A percentile compares a stretch with the other conserved stretches of the same genome.
Evolutionary conservation across 2,113 vertebrate genomes (phyloP).

Genomic region (Pollachius pollachius): DNA sequence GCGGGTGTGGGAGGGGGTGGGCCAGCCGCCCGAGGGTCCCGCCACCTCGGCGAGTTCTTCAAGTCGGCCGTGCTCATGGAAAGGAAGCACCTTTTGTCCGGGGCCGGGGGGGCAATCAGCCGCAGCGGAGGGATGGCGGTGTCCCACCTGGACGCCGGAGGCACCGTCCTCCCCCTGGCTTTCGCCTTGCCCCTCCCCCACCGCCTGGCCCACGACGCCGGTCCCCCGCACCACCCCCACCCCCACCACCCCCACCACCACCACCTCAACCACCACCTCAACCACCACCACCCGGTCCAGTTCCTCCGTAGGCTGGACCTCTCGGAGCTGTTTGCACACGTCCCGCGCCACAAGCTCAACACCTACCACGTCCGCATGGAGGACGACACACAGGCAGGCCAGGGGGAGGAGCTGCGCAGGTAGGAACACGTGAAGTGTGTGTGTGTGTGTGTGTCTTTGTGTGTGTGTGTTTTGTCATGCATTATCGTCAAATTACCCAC

Average conservation of each 20-base stretch:
- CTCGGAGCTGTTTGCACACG: constrained; percentile 90
- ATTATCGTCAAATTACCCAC: too few relatives aligned
- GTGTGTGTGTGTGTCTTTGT: too few relatives aligned
- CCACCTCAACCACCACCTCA: constrained; percentile 57
- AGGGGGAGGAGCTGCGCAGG: constrained; percentile 93
- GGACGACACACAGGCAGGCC: constrained; percentile 94
- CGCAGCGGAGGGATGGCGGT: constrained; percentile 70
- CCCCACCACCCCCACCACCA: constrained; percentile 68
- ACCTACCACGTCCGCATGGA: constrained; percentile 98
- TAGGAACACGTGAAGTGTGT: constrained; percentile 10
- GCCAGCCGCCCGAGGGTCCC: constrained; percentile 81
- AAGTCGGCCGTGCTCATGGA: constrained; percentile 94
- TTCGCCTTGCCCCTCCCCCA: constrained; percentile 72
- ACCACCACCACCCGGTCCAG: constrained; percentile 80
- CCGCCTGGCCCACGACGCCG: constrained; percentile 76
- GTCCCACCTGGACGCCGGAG: constrained; percentile 78
- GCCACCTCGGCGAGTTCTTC: constrained; percentile 93
- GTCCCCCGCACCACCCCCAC: constrained; percentile 29
- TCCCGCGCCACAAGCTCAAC: constrained; percentile 96
- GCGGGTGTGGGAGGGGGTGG: constrained; percentile 25
- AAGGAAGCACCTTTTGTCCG: constrained; percentile 81
- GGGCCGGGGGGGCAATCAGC: constrained; percentile 59
- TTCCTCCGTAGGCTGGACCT: constrained; percentile 95
- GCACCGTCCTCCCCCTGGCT: constrained; percentile 69
- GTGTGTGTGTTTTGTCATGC: too few relatives aligned